Conservation (phyloP, 2,888 invertebrate genomes). For the Apamea crenata region DNA sequence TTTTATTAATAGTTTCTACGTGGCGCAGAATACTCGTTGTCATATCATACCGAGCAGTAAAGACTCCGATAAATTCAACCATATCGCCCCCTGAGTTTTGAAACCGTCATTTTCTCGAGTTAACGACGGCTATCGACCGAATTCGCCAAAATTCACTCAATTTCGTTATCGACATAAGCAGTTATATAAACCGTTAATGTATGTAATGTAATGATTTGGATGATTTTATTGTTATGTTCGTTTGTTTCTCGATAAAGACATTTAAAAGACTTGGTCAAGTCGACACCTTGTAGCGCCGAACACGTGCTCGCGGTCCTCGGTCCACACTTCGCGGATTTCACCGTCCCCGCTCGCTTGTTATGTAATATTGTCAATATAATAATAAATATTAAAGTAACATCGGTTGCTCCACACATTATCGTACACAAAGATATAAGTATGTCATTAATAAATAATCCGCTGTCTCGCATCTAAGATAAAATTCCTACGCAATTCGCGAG, state of each 20-base stretch:
- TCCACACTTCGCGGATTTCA: slow-evolving; percentile 70
- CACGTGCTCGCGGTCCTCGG: slow-evolving; percentile 32
- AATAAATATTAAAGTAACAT: slow-evolving; percentile 77
- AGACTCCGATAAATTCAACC: slow-evolving; percentile 69
- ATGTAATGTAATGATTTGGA: slow-evolving; percentile 72
- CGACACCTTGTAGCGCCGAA: slow-evolving; percentile 56
- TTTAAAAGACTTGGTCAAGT: slow-evolving; percentile 70
- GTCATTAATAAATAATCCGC: slow-evolving; percentile 75
- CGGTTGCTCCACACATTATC: slow-evolving; percentile 74
- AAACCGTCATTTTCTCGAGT: slow-evolving; percentile 72
- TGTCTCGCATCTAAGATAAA: slow-evolving; percentile 78
- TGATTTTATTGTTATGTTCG: slow-evolving; percentile 76
- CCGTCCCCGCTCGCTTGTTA: slow-evolving; percentile 71
- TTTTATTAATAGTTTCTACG: slow-evolving; percentile 70
- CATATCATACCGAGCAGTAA: slow-evolving; percentile 64
- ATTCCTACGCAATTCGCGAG: slow-evolving; percentile 77
- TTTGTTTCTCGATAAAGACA: slow-evolving; percentile 79
- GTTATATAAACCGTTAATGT: slow-evolving; percentile 78
- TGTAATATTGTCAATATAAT: slow-evolving; percentile 77
- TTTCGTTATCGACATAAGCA: slow-evolving; percentile 76
- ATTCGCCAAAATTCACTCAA: slow-evolving; percentile 75
- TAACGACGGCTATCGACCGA: slow-evolving; percentile 76
- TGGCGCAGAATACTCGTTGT: slow-evolving; percentile 64
- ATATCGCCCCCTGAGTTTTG: slow-evolving; percentile 75
- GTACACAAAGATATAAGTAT: slow-evolving; percentile 72